Base-by-base conservation (phyloP, 2,888 invertebrate species). In the Theretra japonica region DNA sequence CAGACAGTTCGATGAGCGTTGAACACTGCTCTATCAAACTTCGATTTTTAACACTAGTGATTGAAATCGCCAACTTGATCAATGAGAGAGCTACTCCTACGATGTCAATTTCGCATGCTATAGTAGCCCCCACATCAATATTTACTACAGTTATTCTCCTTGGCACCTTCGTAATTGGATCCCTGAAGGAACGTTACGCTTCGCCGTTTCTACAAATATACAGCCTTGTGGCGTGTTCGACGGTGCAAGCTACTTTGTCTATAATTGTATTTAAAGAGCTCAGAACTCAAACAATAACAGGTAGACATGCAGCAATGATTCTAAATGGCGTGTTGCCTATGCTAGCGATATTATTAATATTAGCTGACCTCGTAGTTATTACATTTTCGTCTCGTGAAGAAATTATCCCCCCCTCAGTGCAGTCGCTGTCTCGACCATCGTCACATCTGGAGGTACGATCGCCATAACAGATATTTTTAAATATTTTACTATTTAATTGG, bases 241-340 rank as follows among this genome's bases (percentile, higher is more conserved):
- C 71, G 1, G 72, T 89, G 0, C 87, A 93, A 28, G 82, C 83
- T 21, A 77, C 75, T 50, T 73, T 89, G 28, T 83, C 89, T 15
- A 80, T 87, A 50, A 71, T 80, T 2, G 86, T 90, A 7, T 89
- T 90, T 65, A 81, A 75, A 60, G 86, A 84, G 25, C 79, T 90
- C 6, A 78, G 74, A 58, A 17, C 23, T 0, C 69, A 50, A 11
- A 56, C 75, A 41, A 30, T 70, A 2, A 48, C 65, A 3, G 72
- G 78, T 11, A 77, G 75, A 53, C 75, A 83, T 70, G 82, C 83
- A 28, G 83, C 84, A 2, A 50, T 81, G 1, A 79, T 88, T 15
- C 73, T 93, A 28, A 89, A 92, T 77, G 91, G 88, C 23, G 76
- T 93, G 17, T 74, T 93, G 8, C 92, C 93, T 5, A 83, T 92